A percentile compares a stretch with the other conserved stretches of the same genome.
Conservation (phyloP, 2,888 invertebrate genomes). For the Tiphia femorata region DNA sequence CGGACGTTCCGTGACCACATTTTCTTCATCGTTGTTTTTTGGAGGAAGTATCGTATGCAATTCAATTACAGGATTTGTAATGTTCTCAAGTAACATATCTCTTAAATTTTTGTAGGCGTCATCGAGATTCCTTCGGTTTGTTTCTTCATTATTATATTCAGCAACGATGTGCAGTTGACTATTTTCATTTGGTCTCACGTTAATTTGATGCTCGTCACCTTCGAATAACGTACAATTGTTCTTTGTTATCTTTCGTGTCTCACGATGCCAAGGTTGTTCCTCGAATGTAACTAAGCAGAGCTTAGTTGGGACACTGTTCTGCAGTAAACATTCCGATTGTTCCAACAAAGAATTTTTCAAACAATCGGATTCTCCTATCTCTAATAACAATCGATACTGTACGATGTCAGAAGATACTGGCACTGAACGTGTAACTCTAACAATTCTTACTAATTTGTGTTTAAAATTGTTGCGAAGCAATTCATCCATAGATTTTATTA, state of each 20-base stretch:
- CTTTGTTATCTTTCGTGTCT: conserved; percentile 50
- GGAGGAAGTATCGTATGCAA: too few species aligned
- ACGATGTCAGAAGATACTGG: conserved; percentile 57
- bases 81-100: conserved; percentile 31
- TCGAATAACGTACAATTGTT: conserved; percentile 58
- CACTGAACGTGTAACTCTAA: conserved; percentile 57
- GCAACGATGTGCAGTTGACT: conserved; percentile 22
- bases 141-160: conserved; percentile 8
- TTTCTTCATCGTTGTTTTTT: conserved; percentile 8
- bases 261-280: conserved; percentile 55
- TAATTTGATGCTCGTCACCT: conserved; percentile 45
- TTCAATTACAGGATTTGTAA: conserved; percentile 16
- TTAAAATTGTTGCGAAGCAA: conserved; percentile 55
- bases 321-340: conserved; percentile 54
- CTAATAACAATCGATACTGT: conserved; percentile 56
- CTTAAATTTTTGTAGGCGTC: conserved; percentile 28
- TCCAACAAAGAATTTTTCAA: conserved; percentile 47
- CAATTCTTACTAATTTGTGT: conserved; percentile 55
- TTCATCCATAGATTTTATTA: conserved; percentile 56
- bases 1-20: conserved; percentile 41
- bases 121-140: neutral
- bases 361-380: conserved; percentile 61
- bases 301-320: conserved; percentile 47
- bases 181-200: conserved; percentile 26
- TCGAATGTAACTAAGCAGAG: conserved; percentile 58